Evolutionary conservation across 2,113 vertebrate species (phyloP).

Genomic region (Micromys minutus): DNA sequence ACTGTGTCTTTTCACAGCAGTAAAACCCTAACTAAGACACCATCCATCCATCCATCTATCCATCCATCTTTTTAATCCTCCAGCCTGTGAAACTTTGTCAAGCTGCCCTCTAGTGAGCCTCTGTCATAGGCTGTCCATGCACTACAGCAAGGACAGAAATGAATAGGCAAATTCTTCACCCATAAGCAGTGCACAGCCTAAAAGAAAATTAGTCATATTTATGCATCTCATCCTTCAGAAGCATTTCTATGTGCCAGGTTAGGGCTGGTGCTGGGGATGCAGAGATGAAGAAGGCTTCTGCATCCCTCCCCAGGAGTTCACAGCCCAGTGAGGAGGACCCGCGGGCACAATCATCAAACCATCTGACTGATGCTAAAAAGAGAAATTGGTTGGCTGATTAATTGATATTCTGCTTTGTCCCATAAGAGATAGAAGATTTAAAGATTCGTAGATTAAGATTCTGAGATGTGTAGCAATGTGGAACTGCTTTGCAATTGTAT

Average conservation of each 20-base stretch:
- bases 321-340: conserved; percentile 6
- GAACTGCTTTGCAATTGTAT: conserved; percentile 66
- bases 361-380: conserved; percentile 68
- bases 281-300: neutral
- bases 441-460: conserved; percentile 72
- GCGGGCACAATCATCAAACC: conserved; percentile 38
- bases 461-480: conserved; percentile 33
- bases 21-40: neutral
- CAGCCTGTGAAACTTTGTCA: neutral
- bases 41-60: neutral
- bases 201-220: neutral
- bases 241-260: conserved; percentile 1
- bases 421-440: conserved; percentile 69
- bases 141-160: neutral
- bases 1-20: neutral
- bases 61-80: neutral
- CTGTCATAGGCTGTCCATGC: neutral
- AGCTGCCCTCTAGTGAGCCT: neutral
- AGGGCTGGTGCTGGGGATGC: neutral
- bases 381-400: conserved; percentile 70
- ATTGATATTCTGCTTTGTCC: conserved; percentile 70
- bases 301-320: conserved; percentile 12
- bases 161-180: neutral
- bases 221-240: conserved; percentile 2
- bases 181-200: neutral